Base-by-base conservation (phyloP, 2,888 invertebrate species). In the Noctuana brunneofusca region DNA sequence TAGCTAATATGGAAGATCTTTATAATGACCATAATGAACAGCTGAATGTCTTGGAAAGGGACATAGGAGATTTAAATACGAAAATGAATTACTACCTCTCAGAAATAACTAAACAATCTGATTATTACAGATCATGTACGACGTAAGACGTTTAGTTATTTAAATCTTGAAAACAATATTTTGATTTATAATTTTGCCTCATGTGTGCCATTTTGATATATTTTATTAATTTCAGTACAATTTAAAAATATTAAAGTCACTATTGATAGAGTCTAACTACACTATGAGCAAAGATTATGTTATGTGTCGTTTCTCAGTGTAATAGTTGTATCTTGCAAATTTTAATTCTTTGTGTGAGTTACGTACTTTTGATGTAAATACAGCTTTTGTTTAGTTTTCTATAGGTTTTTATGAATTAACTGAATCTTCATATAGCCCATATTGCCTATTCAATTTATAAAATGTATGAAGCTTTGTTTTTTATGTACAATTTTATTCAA, bases 1-100 rank as follows among this genome's bases (percentile, higher is more conserved):
- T 97, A 56, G 92, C 94, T 74, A 87, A 95, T 80, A 93, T 96
- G 93, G 94, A 96, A 74, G 92, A 92, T 66, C 92, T 95, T 54
- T 95, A 95, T 76, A 92, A 92, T 66, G 93, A 93, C 58, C 94
- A 95, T 73, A 95, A 95, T 72, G 91, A 92, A 56, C 89, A 92
- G 62, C 82, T 96, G 14, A 89, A 86, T 63, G 89, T 89, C 43
- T 84, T 95, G 65, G 93, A 94, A 75, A 90, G 86, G 57, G 92
- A 93, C 75, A 93, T 96, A 64, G 93, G 93, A 18, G 87, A 90
- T 27, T 86, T 96, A 6, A 94, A 94, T 65, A 78, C 76, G 1
- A 90, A 93, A 78, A 95, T 96, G 94, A 92, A 92, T 69, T 87
- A 88, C 65, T 94, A 95, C 72, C 84, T 95, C 46, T 87, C 84